phyloP scores from a whole-genome alignment of 1,140 invertebrate species.

The Drosophila pandora region DNA sequence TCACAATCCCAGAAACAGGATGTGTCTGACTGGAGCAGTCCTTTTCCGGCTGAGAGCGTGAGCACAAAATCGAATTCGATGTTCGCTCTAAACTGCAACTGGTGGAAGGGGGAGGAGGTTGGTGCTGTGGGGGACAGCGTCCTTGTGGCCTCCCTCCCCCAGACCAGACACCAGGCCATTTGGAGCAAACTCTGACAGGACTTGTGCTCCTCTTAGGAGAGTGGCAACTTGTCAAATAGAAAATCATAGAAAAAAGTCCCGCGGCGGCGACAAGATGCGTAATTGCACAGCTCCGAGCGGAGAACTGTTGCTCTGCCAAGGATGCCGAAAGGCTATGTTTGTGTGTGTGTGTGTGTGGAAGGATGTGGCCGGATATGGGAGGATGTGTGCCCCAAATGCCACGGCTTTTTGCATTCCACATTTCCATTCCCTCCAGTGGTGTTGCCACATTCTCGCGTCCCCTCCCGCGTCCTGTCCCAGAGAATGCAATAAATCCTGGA shows the following conservation, averaged over 20 bases:
- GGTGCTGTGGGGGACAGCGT: neutral
- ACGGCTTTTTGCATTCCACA: conserved; percentile 29
- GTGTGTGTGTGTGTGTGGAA: conserved; percentile 22
- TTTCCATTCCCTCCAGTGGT: conserved; percentile 8
- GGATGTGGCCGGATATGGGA: conserved; percentile 53
- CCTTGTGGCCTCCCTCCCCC: conserved; percentile 3
- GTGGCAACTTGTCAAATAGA: conserved; percentile 77
- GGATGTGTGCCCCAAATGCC: conserved; percentile 44
- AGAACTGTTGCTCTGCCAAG: conserved; percentile 59
- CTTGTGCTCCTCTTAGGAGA: conserved; percentile 28
- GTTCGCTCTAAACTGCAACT: neutral
- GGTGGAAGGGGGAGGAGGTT: neutral
- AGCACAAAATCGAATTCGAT: conserved; percentile 44
- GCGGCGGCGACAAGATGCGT: conserved; percentile 75
- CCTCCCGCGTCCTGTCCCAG: conserved; percentile 16
- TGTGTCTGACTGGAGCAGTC: conserved; percentile 40
- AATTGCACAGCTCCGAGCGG: conserved; percentile 64
- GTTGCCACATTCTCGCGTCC: neutral
- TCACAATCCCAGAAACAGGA: conserved; percentile 47
- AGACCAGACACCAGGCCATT: neutral
- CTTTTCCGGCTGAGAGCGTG: conserved; percentile 44
- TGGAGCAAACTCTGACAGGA: conserved; percentile 6
- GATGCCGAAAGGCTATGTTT: conserved; percentile 37
- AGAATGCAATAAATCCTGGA: conserved; percentile 75
- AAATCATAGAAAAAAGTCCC: conserved; percentile 76